Evolutionary conservation across 2,113 vertebrate genomes (phyloP).

Genomic region (Siphamia tubifer): DNA sequence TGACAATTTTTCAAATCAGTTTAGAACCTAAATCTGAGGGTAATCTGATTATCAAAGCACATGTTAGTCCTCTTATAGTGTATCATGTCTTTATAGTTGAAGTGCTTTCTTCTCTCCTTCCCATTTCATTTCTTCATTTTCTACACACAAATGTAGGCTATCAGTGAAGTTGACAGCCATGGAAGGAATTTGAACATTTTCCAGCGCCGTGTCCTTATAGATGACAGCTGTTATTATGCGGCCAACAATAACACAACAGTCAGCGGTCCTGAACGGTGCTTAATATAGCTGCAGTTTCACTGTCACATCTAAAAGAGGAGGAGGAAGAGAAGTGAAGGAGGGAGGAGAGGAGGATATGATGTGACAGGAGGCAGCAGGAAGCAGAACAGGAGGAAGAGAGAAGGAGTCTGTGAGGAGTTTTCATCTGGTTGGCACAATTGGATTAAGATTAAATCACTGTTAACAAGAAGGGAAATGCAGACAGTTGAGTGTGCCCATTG

Average conservation of each 20-base stretch:
- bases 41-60: too few relatives aligned
- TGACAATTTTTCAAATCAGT: too few relatives aligned
- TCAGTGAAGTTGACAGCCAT: conserved; percentile 15
- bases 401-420: background rate
- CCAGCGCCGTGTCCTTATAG: conserved; percentile 13
- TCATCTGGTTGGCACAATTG: background rate
- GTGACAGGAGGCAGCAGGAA: background rate
- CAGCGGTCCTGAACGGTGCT: conserved; percentile 39
- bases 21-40: too few relatives aligned
- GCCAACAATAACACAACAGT: conserved; percentile 47
- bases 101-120: too few relatives aligned
- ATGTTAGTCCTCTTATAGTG: too few relatives aligned
- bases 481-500: too few relatives aligned
- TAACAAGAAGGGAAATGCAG: conserved; percentile 13
- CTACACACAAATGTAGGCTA: conserved; percentile 2
- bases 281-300: conserved; percentile 51
- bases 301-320: background rate
- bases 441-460: conserved; percentile 16
- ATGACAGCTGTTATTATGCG: conserved; percentile 55
- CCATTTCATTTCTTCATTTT: background rate
- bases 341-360: background rate
- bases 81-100: too few relatives aligned
- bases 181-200: conserved; percentile 14
- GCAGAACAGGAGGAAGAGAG: background rate
- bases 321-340: background rate